Evolutionary conservation across 2,113 vertebrate genomes (phyloP).

Genomic region (Phasianus colchicus): DNA sequence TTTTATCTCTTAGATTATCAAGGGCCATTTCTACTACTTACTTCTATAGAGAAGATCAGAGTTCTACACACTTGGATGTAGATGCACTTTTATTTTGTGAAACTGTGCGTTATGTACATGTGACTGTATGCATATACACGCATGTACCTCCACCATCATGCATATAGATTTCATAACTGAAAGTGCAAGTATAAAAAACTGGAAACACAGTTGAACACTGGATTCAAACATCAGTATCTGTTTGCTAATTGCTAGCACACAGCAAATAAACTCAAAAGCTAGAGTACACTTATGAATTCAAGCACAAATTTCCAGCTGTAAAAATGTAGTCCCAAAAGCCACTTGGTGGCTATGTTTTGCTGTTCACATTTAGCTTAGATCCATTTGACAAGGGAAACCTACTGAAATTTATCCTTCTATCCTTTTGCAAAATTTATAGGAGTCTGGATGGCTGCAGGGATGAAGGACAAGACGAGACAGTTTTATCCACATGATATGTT

Average conservation of each 20-base stretch:
- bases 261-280: background rate
- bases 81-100: background rate
- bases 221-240: background rate
- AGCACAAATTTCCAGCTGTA: background rate
- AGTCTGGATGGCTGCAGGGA: background rate
- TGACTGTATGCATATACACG: fast-evolving
- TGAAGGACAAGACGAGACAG: background rate
- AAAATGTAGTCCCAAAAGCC: background rate
- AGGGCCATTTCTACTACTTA: background rate
- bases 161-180: background rate
- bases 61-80: background rate
- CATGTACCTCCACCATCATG: background rate
- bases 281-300: background rate
- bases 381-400: background rate
- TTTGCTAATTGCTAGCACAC: background rate
- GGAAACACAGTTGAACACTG: background rate
- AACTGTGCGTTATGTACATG: background rate
- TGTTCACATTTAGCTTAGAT: background rate
- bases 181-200: background rate
- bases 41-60: background rate
- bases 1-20: background rate
- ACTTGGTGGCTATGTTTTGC: background rate
- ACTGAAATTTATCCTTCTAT: background rate
- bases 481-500: background rate
- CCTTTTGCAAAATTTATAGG: background rate